A percentile compares a stretch with the other conserved stretches of the same genome.
These are phyloP conservation scores for Coracopsis vasa DNA, from an alignment of 2,113 vertebrate species.

Conservation along the genomic window DNA sequence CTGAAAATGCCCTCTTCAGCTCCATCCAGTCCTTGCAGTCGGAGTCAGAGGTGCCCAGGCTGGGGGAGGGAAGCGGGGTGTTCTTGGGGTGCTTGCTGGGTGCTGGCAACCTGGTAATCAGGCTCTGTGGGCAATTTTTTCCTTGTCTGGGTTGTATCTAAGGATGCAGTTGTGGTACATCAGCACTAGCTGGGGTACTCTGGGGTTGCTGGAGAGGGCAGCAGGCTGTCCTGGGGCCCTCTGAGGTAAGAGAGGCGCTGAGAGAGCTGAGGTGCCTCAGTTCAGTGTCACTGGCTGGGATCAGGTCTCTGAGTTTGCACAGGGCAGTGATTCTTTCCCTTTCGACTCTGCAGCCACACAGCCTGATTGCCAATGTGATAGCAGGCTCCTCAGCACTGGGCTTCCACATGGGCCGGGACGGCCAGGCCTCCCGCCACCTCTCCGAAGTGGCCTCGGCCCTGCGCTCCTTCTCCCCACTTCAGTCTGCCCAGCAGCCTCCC, in stretches of 20 bases:
- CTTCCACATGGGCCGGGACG: conserved; percentile 82
- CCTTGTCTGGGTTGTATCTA: not conserved
- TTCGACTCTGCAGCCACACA: conserved; percentile 83
- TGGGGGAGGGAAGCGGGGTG: not conserved
- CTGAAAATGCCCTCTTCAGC: conserved; percentile 82
- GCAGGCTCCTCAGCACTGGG: conserved; percentile 81
- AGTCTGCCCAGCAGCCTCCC: conserved; percentile 79
- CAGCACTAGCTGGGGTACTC: not conserved
- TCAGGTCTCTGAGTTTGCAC: not conserved
- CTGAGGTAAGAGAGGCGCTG: not conserved
- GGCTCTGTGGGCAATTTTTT: not conserved
- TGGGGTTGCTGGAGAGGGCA: not conserved
- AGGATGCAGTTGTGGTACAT: not conserved
- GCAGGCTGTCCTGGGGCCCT: not conserved
- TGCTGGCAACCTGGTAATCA: not conserved
- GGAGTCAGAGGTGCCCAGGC: conserved; percentile 82
- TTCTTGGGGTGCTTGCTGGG: not conserved
- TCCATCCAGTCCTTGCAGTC: conserved; percentile 86
- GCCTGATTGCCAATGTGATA: conserved; percentile 90
- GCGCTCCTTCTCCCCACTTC: conserved; percentile 89
- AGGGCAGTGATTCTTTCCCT: not conserved
- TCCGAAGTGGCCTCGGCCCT: conserved; percentile 86
- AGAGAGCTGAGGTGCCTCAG: not conserved
- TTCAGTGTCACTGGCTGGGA: not conserved
- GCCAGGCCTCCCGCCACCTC: conserved; percentile 80